Evolutionary conservation across 2,888 invertebrate genomes (phyloP).

Genomic region (Netelia virgata): DNA sequence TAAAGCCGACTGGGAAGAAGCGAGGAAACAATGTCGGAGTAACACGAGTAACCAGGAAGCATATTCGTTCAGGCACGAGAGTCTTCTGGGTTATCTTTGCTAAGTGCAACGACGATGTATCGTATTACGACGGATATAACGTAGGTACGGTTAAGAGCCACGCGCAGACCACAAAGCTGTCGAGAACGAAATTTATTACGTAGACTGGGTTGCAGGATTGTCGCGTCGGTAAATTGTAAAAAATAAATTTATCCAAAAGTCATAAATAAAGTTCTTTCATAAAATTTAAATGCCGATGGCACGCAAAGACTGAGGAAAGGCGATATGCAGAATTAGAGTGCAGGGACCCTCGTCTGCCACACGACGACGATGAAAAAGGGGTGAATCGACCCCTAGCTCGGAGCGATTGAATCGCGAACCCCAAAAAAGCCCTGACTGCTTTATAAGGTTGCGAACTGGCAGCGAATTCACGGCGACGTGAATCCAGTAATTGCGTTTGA

Average conservation of each 20-base stretch:
- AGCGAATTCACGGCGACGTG: slow-evolving; percentile 34
- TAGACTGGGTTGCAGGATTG: not conserved
- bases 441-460: slow-evolving; percentile 7
- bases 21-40: slow-evolving; percentile 37
- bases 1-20: slow-evolving; percentile 1
- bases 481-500: slow-evolving; percentile 62
- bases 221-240: not conserved
- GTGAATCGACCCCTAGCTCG: slow-evolving; percentile 64
- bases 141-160: slow-evolving; percentile 1
- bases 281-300: slow-evolving; percentile 42
- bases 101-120: slow-evolving; percentile 33
- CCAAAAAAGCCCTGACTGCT: slow-evolving; percentile 26
- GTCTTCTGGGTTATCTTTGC: not conserved
- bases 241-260: slow-evolving; percentile 9
- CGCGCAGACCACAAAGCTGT: slow-evolving; percentile 29
- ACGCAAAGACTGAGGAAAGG: slow-evolving; percentile 50
- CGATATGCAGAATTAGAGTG: slow-evolving; percentile 34
- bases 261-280: slow-evolving; percentile 11
- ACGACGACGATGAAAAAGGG: slow-evolving; percentile 54
- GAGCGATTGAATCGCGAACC: slow-evolving; percentile 62
- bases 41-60: slow-evolving; percentile 65
- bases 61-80: not conserved
- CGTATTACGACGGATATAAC: slow-evolving; percentile 45
- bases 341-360: slow-evolving; percentile 4
- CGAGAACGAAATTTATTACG: not conserved